phyloP scores from a whole-genome alignment of 2,113 vertebrate genomes.

The Clinocottus analis region DNA sequence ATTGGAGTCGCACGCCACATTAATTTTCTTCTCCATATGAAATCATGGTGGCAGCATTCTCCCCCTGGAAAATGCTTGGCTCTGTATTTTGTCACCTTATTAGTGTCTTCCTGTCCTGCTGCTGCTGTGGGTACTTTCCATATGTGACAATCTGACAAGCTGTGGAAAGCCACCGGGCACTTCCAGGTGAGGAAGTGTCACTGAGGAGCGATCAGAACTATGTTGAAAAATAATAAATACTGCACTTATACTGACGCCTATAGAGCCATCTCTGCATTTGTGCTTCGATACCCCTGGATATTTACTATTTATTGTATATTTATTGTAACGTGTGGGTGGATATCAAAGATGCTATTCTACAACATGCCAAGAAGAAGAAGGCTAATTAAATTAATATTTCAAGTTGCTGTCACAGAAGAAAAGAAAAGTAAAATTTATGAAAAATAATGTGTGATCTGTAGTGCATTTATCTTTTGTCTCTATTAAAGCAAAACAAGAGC shows the following conservation, averaged over 20 bases:
- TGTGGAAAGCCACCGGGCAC: slow-evolving; percentile 60
- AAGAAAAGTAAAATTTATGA: slow-evolving; percentile 19
- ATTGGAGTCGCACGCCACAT: slow-evolving; percentile 56
- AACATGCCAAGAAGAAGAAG: slow-evolving; percentile 21
- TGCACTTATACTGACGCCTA: slow-evolving; percentile 31
- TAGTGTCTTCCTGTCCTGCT: slow-evolving; percentile 73
- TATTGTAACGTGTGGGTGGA: slow-evolving; percentile 40
- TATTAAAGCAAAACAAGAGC: slow-evolving; percentile 14
- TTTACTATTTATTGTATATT: slow-evolving; percentile 47
- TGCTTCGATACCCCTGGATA: slow-evolving; percentile 47
- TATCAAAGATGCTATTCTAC: slow-evolving; percentile 41
- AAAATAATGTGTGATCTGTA: slow-evolving; percentile 11
- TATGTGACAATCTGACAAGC: slow-evolving; percentile 73
- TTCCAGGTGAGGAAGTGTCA: slow-evolving; percentile 69
- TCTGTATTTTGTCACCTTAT: slow-evolving; percentile 79
- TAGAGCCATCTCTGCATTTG: slow-evolving; percentile 47
- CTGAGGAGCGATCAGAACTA: slow-evolving; percentile 44
- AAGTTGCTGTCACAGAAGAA: slow-evolving; percentile 16
- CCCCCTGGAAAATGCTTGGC: slow-evolving; percentile 71
- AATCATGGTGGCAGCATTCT: slow-evolving; percentile 65
- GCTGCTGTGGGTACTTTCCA: slow-evolving; percentile 60
- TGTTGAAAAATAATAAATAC: slow-evolving; percentile 57
- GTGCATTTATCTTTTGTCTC: slow-evolving; percentile 42
- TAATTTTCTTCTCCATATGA: slow-evolving; percentile 70
- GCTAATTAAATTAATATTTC: slow-evolving; percentile 30